Evolutionary conservation across 2,113 vertebrate species (phyloP), one percentile per base, ranked within the genome.

Genomic region (Lagenorhynchus albirostris): DNA sequence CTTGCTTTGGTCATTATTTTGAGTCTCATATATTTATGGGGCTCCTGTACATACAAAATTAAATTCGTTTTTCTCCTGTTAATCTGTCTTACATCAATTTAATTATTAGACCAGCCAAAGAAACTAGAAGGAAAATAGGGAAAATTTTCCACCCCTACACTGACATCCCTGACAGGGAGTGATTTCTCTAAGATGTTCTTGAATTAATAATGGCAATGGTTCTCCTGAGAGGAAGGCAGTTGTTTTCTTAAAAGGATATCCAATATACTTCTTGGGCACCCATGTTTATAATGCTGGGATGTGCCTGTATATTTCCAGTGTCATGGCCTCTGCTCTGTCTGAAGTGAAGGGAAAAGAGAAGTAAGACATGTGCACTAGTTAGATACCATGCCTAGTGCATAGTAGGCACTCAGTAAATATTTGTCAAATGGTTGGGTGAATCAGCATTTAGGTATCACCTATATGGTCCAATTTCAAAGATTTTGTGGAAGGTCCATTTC

Each of bases 161-260:
- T 12, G 13, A 65, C 13, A 29, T 60, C 53, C 25, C 36, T 58
- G 25, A 33, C 9, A 17, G 36, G 38, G 23, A 3, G 1, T 68
- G 63, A 33, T 53, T 80, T 77, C 44, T 85, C 86, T 8, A 33
- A 71, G 31, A 53, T 1, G 20, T 26, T 95, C 81, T 76, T 93
- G 93, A 95, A 85, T 93, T 90, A 94, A 84, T 93, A 84, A 93
- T 70, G 50, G 4, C 53, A 25, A 9, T 4, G 4, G n/a, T 10
- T 85, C 50, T 83, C 44, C 31, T 2, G 6, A 73, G 60, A 83
- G 77, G 31, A 76, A 83, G 65, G 62, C 0, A 0, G 15, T 15
- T 70, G 73, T 83, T 86, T 86, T 71, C 62, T 44, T 68, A 20
- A 53, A 82, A 60, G 31, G 31, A 9, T 36, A 55, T 71, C 29